phyloP scores from a whole-genome alignment of 2,888 invertebrate species.

The Morpho achilles region DNA sequence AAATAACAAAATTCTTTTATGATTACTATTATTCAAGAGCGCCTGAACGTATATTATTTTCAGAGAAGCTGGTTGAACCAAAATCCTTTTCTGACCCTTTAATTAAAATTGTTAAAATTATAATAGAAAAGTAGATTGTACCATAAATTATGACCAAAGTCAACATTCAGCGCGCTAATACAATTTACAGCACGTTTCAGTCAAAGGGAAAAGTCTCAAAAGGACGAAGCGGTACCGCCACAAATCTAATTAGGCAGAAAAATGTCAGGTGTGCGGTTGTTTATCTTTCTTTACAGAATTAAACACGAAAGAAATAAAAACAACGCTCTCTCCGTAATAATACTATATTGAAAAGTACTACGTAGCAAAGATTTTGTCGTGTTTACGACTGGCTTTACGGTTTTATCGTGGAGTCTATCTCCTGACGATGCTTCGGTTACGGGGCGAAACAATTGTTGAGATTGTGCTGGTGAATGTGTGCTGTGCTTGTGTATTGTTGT shows the following conservation, averaged over 20 bases:
- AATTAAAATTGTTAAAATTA: conserved; percentile 1
- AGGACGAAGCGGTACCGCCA: conserved; percentile 3
- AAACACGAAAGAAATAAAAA: conserved; percentile 8
- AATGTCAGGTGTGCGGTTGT: conserved; percentile 19
- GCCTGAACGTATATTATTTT: not conserved
- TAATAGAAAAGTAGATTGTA: not conserved
- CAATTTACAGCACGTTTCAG: conserved; percentile 10
- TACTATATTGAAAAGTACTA: no score
- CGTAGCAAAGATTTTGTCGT: no score
- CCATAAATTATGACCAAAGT: conserved; percentile 4
- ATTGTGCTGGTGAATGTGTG: no score
- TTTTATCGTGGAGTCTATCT: no score
- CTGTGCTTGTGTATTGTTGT: no score
- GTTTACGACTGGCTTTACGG: no score
- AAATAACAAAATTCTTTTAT: no score
- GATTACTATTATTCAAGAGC: not conserved
- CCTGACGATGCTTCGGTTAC: no score
- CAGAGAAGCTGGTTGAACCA: not conserved
- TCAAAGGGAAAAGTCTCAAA: conserved; percentile 17
- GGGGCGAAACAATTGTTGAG: no score
- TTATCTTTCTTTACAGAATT: conserved; percentile 12
- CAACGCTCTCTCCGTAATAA: not conserved
- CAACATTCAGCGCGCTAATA: conserved; percentile 9
- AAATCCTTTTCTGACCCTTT: not conserved
- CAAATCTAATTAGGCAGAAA: conserved; percentile 27